Percentiles rank a stretch among this genome's conserved stretches.
Evolutionary conservation across 2,888 invertebrate species (phyloP).

Genomic region (Metellina segmentata): DNA sequence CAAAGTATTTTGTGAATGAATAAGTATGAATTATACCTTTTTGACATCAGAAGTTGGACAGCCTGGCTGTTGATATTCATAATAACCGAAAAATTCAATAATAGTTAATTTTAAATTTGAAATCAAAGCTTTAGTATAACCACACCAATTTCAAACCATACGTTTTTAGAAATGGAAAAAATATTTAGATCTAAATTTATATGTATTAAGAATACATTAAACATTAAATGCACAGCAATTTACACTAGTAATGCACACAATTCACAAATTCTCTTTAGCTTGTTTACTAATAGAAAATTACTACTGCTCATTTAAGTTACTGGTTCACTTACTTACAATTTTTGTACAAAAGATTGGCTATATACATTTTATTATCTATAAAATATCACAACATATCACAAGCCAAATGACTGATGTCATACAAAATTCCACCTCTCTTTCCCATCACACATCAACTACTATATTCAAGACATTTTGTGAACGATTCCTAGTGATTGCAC

Average conservation of each 20-base stretch:
- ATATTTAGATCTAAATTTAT: too few relatives aligned
- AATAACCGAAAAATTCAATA: too few relatives aligned
- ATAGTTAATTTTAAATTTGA: too few relatives aligned
- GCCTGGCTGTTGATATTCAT: too few relatives aligned
- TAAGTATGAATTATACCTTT: neutral
- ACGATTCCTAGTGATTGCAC: constrained; percentile 75
- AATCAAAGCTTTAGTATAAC: too few relatives aligned
- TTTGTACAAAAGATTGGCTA: constrained; percentile 59
- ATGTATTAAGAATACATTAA: neutral
- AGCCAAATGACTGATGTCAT: constrained; percentile 73
- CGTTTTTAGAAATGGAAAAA: too few relatives aligned
- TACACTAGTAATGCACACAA: constrained; percentile 34
- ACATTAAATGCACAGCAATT: constrained; percentile 44
- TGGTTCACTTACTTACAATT: constrained; percentile 53
- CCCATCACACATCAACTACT: constrained; percentile 2
- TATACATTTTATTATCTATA: constrained; percentile 72
- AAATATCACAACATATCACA: constrained; percentile 77
- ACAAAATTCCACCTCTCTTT: constrained; percentile 42
- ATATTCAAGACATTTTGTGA: constrained; percentile 68
- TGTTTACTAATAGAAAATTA: constrained; percentile 42
- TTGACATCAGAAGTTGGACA: too few relatives aligned
- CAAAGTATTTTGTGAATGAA: neutral
- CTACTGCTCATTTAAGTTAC: constrained; percentile 27
- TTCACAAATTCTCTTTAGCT: constrained; percentile 15
- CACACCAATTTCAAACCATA: too few relatives aligned